A percentile compares a stretch with the other conserved stretches of the same genome.
Conservation (phyloP, 2,113 vertebrate species). For the Telmatochromis bifrenatus region DNA sequence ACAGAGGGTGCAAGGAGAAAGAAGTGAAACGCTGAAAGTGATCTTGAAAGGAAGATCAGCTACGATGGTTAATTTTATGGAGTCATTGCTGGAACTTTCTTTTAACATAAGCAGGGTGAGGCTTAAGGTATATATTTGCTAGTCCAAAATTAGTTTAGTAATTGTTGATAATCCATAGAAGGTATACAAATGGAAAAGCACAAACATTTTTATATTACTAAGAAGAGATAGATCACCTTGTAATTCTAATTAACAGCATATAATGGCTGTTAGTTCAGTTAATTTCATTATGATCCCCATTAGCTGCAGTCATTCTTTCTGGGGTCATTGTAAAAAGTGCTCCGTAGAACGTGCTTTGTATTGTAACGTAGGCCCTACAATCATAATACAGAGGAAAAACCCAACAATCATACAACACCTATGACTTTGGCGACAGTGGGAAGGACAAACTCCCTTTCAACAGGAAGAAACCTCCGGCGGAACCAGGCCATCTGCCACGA, state of each 20-base stretch:
- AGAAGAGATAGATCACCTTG: not conserved
- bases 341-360: accelerated
- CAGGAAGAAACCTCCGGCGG: not conserved
- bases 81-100: not conserved
- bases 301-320: not conserved
- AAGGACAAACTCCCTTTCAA: not conserved
- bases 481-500: not conserved
- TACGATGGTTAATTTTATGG: not conserved
- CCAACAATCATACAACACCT: not conserved
- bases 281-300: not conserved
- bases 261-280: not conserved
- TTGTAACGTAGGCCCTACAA: not conserved
- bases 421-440: not conserved
- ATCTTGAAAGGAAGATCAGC: not conserved
- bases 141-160: not conserved
- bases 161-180: not conserved
- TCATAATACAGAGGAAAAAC: not conserved
- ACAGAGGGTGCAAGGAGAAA: accelerated
- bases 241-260: not conserved
- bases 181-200: not conserved
- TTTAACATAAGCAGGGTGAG: not conserved
- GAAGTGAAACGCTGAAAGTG: not conserved
- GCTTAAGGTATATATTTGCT: not conserved
- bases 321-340: not conserved
- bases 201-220: not conserved